Percentiles rank a stretch among this genome's conserved stretches.
phyloP scores from a whole-genome alignment of 2,113 vertebrate species.

The Bos taurus region ARS-UCD2.0 NC_037352.1:34873501-34874000 shows the following conservation, averaged over 20 bases:
- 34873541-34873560: neutral
- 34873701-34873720: neutral
- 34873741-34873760: neutral
- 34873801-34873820: neutral
- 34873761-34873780: neutral
- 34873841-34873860: neutral
- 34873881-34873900: neutral
- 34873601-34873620: neutral
- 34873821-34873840: neutral
- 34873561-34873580: neutral
- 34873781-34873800: neutral
- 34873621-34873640: neutral
- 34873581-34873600: neutral
- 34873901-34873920: neutral
- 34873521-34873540: neutral
- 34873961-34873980: neutral
- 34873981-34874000: too few relatives aligned
- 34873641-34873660: neutral
- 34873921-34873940: neutral
- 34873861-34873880: neutral
- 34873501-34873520: constrained; percentile 40
- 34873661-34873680: neutral
- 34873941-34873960: neutral
- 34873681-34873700: neutral
- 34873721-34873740: neutral